Evolutionary conservation across 2,797 vertebrate genomes (phyloP), one percentile per base, ranked within the genome.

Genomic region (Masticophis lateralis): DNA sequence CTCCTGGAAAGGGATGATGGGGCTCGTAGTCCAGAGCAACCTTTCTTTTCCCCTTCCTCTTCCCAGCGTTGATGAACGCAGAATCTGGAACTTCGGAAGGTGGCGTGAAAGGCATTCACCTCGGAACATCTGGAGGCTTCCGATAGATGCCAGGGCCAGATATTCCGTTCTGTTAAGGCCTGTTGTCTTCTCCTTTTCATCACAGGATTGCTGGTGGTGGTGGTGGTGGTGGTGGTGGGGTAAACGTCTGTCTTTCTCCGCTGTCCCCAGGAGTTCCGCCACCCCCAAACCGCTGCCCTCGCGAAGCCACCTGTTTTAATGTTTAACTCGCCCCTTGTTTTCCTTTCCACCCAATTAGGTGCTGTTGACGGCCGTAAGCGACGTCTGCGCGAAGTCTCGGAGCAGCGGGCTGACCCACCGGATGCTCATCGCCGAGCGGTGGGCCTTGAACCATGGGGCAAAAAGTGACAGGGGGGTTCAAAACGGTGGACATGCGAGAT

Each of bases 401-500:
- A 94, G 96, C 95, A 94, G 93, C 96, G 91, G 37, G 37, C 74
- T 83, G 8, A 22, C 11, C 10, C 16, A 1, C 94, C 94, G 94
- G 96, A 69, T 93, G 95, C n/a, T 96, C 97, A 94, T 93, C 92
- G 91, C 90, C 60, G 94, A 96, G 92, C 91, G 89, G 89, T 89
- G 10, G 93, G 89, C 86, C 91, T 2, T 91, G 90, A 97, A 97
- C n/a, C 79, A 99, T 99, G 99, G 99, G 99, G 96, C 99, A 99
- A 97, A 99, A 99, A 97, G 99, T 99, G 97, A 99, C 99, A 2
- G 99, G 99, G 91, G 99, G 99, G 91, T 99, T 99, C 94, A 99
- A 99, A 98, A 99, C 99, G 1, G 99, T 99, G 97, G 99, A 99
- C 96, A 99, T 99, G 99, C 98, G 99, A 96, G 99, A 99, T 97